Conservation (phyloP, 2,888 invertebrate genomes). For the Drosophila putrida region DNA sequence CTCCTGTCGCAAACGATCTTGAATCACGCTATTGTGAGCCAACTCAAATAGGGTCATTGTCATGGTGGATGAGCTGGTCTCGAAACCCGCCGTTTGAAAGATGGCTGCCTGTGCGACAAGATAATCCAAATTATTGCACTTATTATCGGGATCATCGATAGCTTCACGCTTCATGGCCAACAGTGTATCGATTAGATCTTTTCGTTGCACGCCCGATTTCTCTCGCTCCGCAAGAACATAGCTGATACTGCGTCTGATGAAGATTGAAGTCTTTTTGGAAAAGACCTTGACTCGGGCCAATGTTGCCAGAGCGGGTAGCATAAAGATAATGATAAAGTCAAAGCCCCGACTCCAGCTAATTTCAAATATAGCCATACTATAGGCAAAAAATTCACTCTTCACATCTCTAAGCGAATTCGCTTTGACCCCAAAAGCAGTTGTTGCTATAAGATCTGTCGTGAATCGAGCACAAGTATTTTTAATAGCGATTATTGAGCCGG, state of each 20-base stretch:
- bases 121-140: slow-evolving; percentile 52
- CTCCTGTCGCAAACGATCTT: slow-evolving; percentile 84
- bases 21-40: slow-evolving; percentile 82
- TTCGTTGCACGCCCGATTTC: slow-evolving; percentile 72
- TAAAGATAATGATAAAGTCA: slow-evolving; percentile 61
- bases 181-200: slow-evolving; percentile 86
- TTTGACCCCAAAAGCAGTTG: slow-evolving; percentile 85
- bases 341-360: slow-evolving; percentile 42
- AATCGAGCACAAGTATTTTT: slow-evolving; percentile 65
- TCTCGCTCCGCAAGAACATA: slow-evolving; percentile 83
- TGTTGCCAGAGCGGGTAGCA: slow-evolving; percentile 62
- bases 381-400: slow-evolving; percentile 82
- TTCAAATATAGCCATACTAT: slow-evolving; percentile 63
- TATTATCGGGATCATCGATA: slow-evolving; percentile 15
- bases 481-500: slow-evolving; percentile 12
- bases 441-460: slow-evolving; percentile 85
- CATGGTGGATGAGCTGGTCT: slow-evolving; percentile 84
- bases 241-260: slow-evolving; percentile 81
- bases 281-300: slow-evolving; percentile 63
- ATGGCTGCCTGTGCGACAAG: slow-evolving; percentile 82
- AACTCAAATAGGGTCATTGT: slow-evolving; percentile 84
- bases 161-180: slow-evolving; percentile 81
- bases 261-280: slow-evolving; percentile 60
- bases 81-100: slow-evolving; percentile 83
- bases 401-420: slow-evolving; percentile 83